A percentile compares a stretch with the other conserved stretches of the same genome.
Evolutionary conservation across 2,113 vertebrate species (phyloP).

Genomic region (Urocitellus parryii): DNA sequence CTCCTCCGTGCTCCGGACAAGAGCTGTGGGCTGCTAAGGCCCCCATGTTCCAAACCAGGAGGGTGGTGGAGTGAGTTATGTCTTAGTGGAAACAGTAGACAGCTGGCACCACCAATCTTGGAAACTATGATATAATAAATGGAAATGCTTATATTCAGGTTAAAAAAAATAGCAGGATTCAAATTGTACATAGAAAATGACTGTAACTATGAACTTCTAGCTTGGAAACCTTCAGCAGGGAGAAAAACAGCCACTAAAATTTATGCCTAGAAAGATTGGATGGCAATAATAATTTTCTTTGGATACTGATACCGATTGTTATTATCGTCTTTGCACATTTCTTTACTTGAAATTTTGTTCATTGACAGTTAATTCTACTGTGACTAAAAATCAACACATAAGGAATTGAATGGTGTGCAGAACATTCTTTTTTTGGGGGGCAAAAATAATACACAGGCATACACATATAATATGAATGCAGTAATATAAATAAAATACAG

Average conservation of each 20-base stretch:
- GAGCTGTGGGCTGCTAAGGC: background rate
- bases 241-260: background rate
- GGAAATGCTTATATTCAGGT: background rate
- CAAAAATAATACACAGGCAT: background rate
- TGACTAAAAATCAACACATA: background rate
- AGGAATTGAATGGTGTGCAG: background rate
- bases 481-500: background rate
- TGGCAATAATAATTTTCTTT: background rate
- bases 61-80: background rate
- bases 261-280: background rate
- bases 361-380: background rate
- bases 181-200: background rate
- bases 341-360: background rate
- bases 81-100: background rate
- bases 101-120: too few species aligned
- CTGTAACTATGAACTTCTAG: background rate
- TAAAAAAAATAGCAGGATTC: background rate
- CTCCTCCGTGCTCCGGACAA: too few species aligned
- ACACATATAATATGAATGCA: background rate
- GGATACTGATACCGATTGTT: background rate
- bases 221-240: background rate
- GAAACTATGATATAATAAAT: background rate
- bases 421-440: background rate
- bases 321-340: background rate
- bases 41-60: background rate